Conservation (phyloP, 2,113 vertebrate species). For the Podocnemis expansa region DNA sequence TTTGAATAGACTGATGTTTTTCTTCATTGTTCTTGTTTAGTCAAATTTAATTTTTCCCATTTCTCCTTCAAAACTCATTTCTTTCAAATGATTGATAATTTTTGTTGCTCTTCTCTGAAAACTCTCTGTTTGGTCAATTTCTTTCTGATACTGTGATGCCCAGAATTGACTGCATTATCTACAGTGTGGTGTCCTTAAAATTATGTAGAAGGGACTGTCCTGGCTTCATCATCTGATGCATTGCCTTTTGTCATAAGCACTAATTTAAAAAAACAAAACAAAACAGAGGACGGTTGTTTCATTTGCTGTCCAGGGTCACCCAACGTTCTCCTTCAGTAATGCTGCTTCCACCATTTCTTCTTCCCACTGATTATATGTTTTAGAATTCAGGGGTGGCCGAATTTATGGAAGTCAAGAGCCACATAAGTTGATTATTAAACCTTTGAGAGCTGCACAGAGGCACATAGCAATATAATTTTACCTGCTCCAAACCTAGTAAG, state of each 20-base stretch:
- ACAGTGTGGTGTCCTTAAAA: background rate
- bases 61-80: background rate
- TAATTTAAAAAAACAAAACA: background rate
- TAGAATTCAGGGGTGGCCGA: too few relatives aligned
- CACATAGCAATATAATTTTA: too few relatives aligned
- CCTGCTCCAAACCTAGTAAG: too few relatives aligned
- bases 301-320: background rate
- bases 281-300: background rate
- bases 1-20: too few relatives aligned
- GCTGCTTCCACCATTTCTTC: background rate
- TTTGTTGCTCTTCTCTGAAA: background rate
- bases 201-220: background rate
- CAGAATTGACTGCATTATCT: background rate
- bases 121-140: background rate
- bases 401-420: too few relatives aligned
- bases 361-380: background rate
- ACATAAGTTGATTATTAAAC: too few relatives aligned
- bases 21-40: too few relatives aligned
- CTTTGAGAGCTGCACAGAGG: too few relatives aligned
- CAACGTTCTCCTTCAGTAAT: background rate
- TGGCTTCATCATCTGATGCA: background rate
- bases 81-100: background rate
- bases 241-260: background rate
- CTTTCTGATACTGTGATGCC: background rate
- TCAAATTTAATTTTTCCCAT: background rate